Conservation (phyloP, 2,888 invertebrate genomes). For the Desoria tigrina region DNA sequence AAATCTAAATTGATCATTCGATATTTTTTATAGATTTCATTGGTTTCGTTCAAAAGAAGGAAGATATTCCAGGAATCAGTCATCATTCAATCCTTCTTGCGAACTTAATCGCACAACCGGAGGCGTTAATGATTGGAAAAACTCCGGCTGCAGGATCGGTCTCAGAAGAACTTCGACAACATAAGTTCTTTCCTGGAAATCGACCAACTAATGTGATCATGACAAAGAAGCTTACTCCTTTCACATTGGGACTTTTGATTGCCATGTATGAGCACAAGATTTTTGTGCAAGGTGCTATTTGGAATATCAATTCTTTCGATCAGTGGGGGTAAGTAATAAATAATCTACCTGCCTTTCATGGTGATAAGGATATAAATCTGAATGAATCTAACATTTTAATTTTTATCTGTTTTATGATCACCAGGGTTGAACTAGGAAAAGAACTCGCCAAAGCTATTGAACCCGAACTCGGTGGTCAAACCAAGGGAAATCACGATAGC, state of each 20-base stretch:
- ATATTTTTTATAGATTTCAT: conserved; percentile 42
- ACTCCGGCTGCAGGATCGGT: conserved; percentile 54
- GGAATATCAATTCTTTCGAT: conserved; percentile 99
- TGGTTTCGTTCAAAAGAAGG: conserved; percentile 50
- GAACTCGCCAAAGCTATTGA: conserved; percentile 98
- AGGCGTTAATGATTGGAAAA: conserved; percentile 90
- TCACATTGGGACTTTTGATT: conserved; percentile 87
- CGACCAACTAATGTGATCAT: conserved; percentile 96
- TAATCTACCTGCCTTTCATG: not conserved
- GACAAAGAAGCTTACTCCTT: conserved; percentile 86
- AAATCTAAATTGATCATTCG: conserved; percentile 4
- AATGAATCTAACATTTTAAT: too few relatives aligned
- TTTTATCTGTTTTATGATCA: conserved; percentile 48
- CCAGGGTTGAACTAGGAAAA: conserved; percentile 95
- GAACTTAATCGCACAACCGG: conserved; percentile 98
- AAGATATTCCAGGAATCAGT: conserved; percentile 47
- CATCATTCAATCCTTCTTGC: conserved; percentile 72
- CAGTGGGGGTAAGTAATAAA: conserved; percentile 93
- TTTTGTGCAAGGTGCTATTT: conserved; percentile 95
- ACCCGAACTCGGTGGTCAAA: conserved; percentile 74
- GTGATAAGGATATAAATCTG: too few relatives aligned
- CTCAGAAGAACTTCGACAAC: conserved; percentile 75
- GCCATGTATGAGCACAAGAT: conserved; percentile 99
- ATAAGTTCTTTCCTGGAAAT: conserved; percentile 96
- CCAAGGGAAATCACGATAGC: conserved; percentile 78